These are phyloP conservation scores for Falcaria lacertinaria DNA, from an alignment of 2,888 invertebrate genomes.

Conservation along the genomic window DNA sequence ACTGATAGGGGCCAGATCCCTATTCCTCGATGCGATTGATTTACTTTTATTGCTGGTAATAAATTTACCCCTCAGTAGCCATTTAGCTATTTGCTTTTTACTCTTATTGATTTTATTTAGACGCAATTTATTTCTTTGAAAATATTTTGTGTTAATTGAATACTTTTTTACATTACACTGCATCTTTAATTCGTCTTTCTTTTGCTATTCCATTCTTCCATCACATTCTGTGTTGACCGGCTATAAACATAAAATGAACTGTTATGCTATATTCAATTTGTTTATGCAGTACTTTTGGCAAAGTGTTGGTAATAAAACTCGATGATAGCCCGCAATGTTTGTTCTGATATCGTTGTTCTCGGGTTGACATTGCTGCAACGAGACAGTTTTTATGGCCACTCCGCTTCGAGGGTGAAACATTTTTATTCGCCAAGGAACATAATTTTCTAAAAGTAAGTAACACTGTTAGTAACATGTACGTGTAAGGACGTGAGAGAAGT, in stretches of 20 bases:
- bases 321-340: slow-evolving; percentile 21
- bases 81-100: slow-evolving; percentile 15
- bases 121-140: neutral
- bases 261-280: slow-evolving; percentile 18
- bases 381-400: slow-evolving; percentile 45
- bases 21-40: slow-evolving; percentile 57
- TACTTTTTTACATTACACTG: neutral
- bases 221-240: too few relatives aligned
- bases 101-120: slow-evolving; percentile 13
- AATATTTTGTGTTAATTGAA: neutral
- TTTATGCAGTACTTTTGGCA: slow-evolving; percentile 13
- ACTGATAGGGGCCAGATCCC: slow-evolving; percentile 53
- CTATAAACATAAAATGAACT: slow-evolving; percentile 18
- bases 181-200: too few relatives aligned
- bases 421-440: slow-evolving; percentile 39
- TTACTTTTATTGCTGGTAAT: slow-evolving; percentile 66
- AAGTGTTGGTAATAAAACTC: slow-evolving; percentile 18
- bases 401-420: slow-evolving; percentile 31
- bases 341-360: slow-evolving; percentile 19
- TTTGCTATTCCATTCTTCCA: too few relatives aligned
- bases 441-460: slow-evolving; percentile 42
- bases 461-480: too few relatives aligned
- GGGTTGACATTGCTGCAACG: slow-evolving; percentile 34
- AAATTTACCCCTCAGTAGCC: slow-evolving; percentile 46
- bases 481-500: too few relatives aligned